These are phyloP conservation scores for Serinus canaria DNA, from an alignment of 2,113 vertebrate genomes.

Conservation along the genomic window DNA sequence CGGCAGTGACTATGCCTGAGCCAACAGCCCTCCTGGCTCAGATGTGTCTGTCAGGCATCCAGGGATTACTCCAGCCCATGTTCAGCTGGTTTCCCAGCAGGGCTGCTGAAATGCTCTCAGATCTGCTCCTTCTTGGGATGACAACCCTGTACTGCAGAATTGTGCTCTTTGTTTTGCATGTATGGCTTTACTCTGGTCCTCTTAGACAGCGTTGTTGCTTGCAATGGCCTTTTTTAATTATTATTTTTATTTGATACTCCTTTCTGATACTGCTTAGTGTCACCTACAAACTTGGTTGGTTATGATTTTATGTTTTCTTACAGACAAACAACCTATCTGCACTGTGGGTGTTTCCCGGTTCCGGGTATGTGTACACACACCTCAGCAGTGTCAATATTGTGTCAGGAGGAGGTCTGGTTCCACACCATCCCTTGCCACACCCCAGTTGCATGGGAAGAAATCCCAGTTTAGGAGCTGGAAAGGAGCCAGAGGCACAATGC, in stretches of 20 bases:
- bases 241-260: neutral
- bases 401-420: conserved; percentile 23
- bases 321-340: neutral
- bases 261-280: neutral
- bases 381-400: neutral
- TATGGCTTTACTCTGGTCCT: neutral
- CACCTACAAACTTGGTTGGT: neutral
- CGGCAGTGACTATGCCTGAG: accelerated
- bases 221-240: neutral
- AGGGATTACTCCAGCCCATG: neutral
- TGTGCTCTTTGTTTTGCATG: neutral
- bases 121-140: neutral
- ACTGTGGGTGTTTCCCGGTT: neutral
- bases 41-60: neutral
- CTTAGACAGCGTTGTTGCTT: neutral
- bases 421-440: neutral
- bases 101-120: neutral
- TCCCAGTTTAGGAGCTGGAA: neutral
- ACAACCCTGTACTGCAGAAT: neutral
- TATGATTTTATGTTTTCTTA: neutral
- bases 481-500: neutral
- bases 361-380: neutral
- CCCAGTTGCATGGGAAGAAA: conserved; percentile 19
- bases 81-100: neutral
- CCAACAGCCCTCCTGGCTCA: neutral